A percentile compares a stretch with the other conserved stretches of the same genome.
Conservation (phyloP, 1,140 invertebrate species). For the Macrosteles quadrilineatus region DNA sequence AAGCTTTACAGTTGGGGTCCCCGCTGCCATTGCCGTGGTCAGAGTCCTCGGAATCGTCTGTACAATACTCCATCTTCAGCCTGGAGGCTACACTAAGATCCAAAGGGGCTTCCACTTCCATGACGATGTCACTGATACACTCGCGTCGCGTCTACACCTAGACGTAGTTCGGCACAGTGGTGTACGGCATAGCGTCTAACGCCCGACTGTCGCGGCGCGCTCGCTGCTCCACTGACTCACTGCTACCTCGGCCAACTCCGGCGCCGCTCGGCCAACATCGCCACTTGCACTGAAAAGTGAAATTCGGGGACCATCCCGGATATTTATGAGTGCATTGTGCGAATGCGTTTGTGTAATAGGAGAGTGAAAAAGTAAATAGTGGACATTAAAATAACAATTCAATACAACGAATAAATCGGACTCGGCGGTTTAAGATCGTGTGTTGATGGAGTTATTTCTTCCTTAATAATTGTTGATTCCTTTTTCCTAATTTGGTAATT, state of each 20-base stretch:
- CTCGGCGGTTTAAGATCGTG: no score
- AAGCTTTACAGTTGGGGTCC: conserved; percentile 48
- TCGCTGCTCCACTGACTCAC: conserved; percentile 42
- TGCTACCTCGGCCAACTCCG: conserved; percentile 33
- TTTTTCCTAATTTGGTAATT: no score
- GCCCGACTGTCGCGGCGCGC: conserved; percentile 29
- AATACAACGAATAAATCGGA: no score
- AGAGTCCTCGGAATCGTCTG: conserved; percentile 51
- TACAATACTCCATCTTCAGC: conserved; percentile 43
- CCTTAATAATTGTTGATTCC: no score
- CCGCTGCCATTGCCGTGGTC: conserved; percentile 42
- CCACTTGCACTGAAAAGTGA: no score
- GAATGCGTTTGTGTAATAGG: no score
- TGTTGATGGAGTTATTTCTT: no score
- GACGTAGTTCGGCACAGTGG: not conserved
- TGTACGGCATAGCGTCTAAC: not conserved
- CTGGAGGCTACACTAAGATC: conserved; percentile 41
- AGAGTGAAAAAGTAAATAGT: no score
- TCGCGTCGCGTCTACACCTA: not conserved
- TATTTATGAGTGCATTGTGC: no score
- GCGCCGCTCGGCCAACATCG: conserved; percentile 35
- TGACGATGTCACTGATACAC: conserved; percentile 10
- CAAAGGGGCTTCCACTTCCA: conserved; percentile 43
- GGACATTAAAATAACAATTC: no score
- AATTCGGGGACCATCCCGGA: no score